Base-by-base conservation (phyloP, 2,113 vertebrate species). In the Saguinus midas region DNA sequence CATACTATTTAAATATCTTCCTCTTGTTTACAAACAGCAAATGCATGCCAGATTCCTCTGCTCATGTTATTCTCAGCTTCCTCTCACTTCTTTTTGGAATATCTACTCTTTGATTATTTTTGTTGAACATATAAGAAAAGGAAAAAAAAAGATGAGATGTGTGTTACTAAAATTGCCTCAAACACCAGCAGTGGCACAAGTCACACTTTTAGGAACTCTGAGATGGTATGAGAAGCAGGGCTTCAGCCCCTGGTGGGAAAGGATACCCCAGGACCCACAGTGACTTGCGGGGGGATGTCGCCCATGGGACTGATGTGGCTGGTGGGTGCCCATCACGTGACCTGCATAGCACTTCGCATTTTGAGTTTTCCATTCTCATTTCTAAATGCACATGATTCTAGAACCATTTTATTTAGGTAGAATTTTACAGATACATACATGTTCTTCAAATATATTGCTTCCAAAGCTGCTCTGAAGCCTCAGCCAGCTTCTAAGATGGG, bases 81-180 rank as follows among this genome's bases (percentile, higher is more conserved):
- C 37, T 21, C 8, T 93, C n/a, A 12, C 48, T 70, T 79, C 45
- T 70, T 61, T 70, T 76, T 43, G 70, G 82, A 66, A 61, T 45
- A 37, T 23, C 73, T 18, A 17, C 20, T 55, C 40, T 91, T 86
- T 57, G 37, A 21, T 87, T 93, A 76, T 81, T 92, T 89, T 90
- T 23, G 35, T 70, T 57, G 64, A 57, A 21, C 35, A 1, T 48
- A 25, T 52, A 81, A 96, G 43, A 90, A 89, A 96, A 92, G 2
- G 61, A 79, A 64, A 50, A 8, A 73, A 52, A 5, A 23, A 37
- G 43, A 16, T 61, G 55, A n/a, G 40, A 48, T 68, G 13, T 6
- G 18, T n/a, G 37, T 52, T 87, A 23, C 32, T 61, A 80, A 64
- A 13, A 50, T 29, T 94, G 17, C 7, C 81, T 16, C 0, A 0